phyloP scores from a whole-genome alignment of 2,888 invertebrate species.

The Protonemura montana region DNA sequence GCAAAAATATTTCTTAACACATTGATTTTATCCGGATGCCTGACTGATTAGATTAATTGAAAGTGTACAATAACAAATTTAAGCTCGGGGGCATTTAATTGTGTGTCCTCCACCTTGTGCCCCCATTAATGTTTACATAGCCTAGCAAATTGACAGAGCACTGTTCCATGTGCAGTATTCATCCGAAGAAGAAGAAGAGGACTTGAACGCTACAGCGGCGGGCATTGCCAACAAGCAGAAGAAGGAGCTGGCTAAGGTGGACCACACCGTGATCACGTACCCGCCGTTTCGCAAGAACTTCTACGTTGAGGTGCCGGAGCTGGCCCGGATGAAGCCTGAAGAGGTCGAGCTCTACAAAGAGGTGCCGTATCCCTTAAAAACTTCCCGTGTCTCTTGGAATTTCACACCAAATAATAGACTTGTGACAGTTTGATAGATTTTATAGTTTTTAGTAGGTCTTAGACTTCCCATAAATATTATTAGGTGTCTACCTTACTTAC shows the following conservation, averaged over 20 bases:
- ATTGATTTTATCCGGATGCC: no score
- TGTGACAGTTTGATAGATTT: no score
- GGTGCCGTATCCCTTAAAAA: no score
- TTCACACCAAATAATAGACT: no score
- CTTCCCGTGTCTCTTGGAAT: conserved; percentile 9
- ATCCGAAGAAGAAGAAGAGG: conserved; percentile 95
- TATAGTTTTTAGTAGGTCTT: no score
- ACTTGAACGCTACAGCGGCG: conserved; percentile 88
- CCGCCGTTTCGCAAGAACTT: conserved; percentile 92
- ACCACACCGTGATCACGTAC: conserved; percentile 87
- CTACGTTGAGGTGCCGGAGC: conserved; percentile 96
- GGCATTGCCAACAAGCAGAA: conserved; percentile 89
- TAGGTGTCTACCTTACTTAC: no score
- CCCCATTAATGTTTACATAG: conserved; percentile 65
- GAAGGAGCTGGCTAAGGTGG: conserved; percentile 88
- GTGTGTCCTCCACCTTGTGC: no score
- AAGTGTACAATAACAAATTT: no score
- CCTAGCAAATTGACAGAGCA: conserved; percentile 66
- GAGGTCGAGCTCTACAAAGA: conserved; percentile 85
- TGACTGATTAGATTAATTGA: no score
- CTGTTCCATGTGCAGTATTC: conserved; percentile 73
- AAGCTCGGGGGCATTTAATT: no score
- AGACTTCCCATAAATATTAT: no score
- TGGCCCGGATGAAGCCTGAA: conserved; percentile 87
- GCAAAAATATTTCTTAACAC: no score